These are phyloP conservation scores for Phylloscopus whistleri DNA, from an alignment of 2,113 vertebrate genomes.

Conservation along the genomic window DNA sequence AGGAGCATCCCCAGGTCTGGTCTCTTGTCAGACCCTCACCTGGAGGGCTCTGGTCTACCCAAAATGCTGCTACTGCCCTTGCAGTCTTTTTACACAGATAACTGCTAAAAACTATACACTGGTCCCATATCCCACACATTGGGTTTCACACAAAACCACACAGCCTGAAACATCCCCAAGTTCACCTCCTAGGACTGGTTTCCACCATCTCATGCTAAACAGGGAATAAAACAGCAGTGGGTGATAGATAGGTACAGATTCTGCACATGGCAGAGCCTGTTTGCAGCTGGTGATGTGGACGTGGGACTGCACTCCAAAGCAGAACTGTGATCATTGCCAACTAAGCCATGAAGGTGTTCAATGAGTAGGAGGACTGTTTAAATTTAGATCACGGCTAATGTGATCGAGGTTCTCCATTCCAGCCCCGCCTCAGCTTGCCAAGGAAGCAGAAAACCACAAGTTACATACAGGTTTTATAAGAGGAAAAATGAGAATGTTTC, in stretches of 20 bases:
- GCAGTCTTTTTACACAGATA: not conserved
- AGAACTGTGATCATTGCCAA: accelerated
- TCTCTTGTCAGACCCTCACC: accelerated
- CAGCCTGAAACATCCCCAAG: accelerated
- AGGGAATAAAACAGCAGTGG: not conserved
- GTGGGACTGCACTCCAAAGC: accelerated
- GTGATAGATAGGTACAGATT: accelerated
- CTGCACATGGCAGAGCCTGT: accelerated
- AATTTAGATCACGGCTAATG: accelerated
- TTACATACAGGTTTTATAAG: not conserved
- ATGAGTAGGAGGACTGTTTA: accelerated
- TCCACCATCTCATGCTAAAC: not conserved
- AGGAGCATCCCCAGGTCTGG: accelerated
- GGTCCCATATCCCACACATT: accelerated
- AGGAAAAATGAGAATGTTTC: not conserved
- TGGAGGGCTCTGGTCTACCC: accelerated
- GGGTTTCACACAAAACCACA: not conserved
- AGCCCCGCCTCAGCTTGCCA: not conserved
- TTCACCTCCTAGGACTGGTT: accelerated
- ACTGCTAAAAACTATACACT: accelerated
- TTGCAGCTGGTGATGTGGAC: accelerated
- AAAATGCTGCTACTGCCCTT: accelerated
- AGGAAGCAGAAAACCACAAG: not conserved
- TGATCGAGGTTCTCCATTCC: not conserved
- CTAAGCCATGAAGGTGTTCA: not conserved